phyloP scores from a whole-genome alignment of 53 echinoderm and acorn worm genomes.

The Temnopleurus reevesii region DNA sequence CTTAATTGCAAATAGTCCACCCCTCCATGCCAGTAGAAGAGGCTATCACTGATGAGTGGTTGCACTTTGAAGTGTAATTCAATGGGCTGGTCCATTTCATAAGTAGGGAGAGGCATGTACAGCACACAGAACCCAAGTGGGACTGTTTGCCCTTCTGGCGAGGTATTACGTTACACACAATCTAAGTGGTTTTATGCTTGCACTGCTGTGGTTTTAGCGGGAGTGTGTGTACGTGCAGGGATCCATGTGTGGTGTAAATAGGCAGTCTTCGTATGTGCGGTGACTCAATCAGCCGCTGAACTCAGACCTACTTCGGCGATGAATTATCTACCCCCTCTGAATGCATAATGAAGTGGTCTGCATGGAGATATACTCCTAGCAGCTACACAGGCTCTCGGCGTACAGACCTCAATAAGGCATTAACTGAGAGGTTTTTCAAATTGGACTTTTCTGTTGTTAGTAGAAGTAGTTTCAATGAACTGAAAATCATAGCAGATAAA shows the following conservation, averaged over 20 bases:
- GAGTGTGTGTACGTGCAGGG: slow-evolving; percentile 14
- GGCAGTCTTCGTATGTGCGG: neutral
- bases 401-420: too few relatives aligned
- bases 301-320: slow-evolving; percentile 23
- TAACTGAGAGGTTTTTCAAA: too few relatives aligned
- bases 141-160: slow-evolving; percentile 19
- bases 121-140: neutral
- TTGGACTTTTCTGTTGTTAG: too few relatives aligned
- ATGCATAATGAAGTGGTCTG: slow-evolving; percentile 40
- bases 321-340: slow-evolving; percentile 14
- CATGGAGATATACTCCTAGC: neutral
- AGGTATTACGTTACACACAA: slow-evolving; percentile 18
- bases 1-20: neutral
- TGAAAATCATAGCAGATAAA: too few relatives aligned
- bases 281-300: slow-evolving; percentile 2
- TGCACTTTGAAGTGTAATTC: neutral
- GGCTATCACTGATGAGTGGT: neutral
- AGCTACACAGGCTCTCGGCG: too few relatives aligned
- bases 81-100: neutral
- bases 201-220: slow-evolving; percentile 32
- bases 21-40: neutral
- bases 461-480: too few relatives aligned
- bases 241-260: neutral
- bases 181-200: slow-evolving; percentile 9
- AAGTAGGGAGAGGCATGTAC: neutral